phyloP scores from a whole-genome alignment of 1,140 invertebrate species.

The Diorhabda carinulata region DNA sequence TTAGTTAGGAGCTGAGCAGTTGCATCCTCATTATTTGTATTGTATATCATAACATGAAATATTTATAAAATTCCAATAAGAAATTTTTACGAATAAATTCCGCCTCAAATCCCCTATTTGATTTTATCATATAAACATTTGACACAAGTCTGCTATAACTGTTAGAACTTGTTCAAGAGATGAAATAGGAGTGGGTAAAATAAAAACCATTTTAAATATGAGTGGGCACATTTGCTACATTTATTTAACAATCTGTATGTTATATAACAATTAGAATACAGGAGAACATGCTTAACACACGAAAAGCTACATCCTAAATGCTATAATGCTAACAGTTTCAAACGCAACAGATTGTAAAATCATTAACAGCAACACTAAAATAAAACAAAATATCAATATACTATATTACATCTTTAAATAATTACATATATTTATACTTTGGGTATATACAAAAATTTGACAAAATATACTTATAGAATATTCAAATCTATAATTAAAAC shows the following conservation, averaged over 20 bases:
- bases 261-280: slow-evolving; percentile 22
- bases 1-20: no score
- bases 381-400: slow-evolving; percentile 15
- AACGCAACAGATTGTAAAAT: slow-evolving; percentile 10
- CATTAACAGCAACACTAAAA: slow-evolving; percentile 13
- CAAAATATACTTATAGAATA: background rate
- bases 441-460: slow-evolving; percentile 12
- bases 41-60: no score
- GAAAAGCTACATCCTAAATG: slow-evolving; percentile 22
- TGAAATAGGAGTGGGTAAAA: background rate
- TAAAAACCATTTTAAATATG: slow-evolving; percentile 4
- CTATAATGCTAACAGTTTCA: slow-evolving; percentile 19
- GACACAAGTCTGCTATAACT: no score
- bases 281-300: slow-evolving; percentile 22
- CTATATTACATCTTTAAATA: slow-evolving; percentile 19
- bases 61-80: no score
- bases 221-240: slow-evolving; percentile 22
- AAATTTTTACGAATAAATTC: no score
- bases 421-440: slow-evolving; percentile 7
- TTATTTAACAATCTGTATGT: slow-evolving; percentile 22
- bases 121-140: no score
- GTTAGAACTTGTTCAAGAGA: no score
- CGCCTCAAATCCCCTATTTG: no score
- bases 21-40: no score
- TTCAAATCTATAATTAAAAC: background rate